Base-by-base conservation (phyloP, 2,113 vertebrate genomes). In the Boulengeromyrus knoepffleri region DNA sequence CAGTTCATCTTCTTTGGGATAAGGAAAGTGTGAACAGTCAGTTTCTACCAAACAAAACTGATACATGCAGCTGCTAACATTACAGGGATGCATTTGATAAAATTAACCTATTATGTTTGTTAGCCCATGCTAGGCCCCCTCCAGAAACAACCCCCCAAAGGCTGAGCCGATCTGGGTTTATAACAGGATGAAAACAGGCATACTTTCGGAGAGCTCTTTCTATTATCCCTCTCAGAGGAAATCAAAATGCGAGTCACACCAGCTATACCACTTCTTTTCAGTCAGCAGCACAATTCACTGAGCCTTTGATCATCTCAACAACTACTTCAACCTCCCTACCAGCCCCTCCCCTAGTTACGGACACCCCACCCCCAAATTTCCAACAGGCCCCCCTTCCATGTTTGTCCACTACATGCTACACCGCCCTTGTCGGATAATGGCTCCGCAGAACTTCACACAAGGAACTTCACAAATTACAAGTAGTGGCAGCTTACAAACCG, bases 171-270 rank as follows among this genome's bases (percentile, higher is more conserved):
- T 91, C 91, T 45, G 88, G 89, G 87, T 91, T 89, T 88, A 90
- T 93, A 94, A 92, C 86, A 47, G 91, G 91, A 93, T 94, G 89
- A 92, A 93, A 95, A 94, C 92, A 91, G 86, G 89, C 49, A 90
- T 90, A n/a, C 90, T 90, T 90, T 86, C 91, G 90, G 49, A 53
- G 93, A 62, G 89, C 52, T 58, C 53, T 89, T 53, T 91, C 86
- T 77, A 70, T 50, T 74, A 85, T 58, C 39, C 88, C 83, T 88
- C 92, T 93, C 87, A 90, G 92, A 92, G 90, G 89, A 94, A 94
- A 95, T 95, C 93, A 92, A 94, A 95, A 95, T 94, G 95, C 94
- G 92, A 94, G 94, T 94, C 94, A 94, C 94, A 95, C 93, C 93
- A 93, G 91, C 91, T 90, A 56, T 5, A 50, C 92, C 89, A 91